Base-by-base conservation (phyloP, 2,113 vertebrate genomes). In the Eptatretus burgeri region DNA sequence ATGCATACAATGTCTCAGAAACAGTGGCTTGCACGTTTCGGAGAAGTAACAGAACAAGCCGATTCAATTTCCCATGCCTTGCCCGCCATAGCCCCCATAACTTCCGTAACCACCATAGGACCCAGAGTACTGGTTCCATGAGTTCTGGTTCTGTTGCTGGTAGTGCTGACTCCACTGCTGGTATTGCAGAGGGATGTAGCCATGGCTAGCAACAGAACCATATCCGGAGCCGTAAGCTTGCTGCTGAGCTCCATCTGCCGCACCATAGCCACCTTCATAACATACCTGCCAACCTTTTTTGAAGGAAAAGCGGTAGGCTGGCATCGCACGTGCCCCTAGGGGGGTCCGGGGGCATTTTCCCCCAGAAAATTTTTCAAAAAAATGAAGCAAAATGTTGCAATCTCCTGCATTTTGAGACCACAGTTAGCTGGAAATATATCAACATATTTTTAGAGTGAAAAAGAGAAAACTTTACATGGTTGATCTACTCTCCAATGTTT, bases 121-220 rank as follows among this genome's bases (percentile, higher is more conserved):
- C 71, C 82, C 79, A 68, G 85, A 86, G 76, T 85, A 89, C 11
- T 82, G 83, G 52, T 83, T 82, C 85, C 85, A 89, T 75, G 83
- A 83, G 52, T 50, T 27, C n/a, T 63, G 67, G 74, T 77, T 79
- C 78, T 84, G 83, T 77, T 81, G 83, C 75, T 85, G 82, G 74
- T 89, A 89, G 78, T 88, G 85, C 75, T 83, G 82, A 78, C 80
- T 84, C 80, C 82, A 87, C 72, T 16, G 18, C 17, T 56, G 18
- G 17, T 14, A 56, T 2, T 56, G 52, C 18, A 17, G 14, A 16
- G 8, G 14, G 18, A 56, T 16, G 14, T 17, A 16, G 52, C 52
- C 18, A 56, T 56, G 8, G 14, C 52, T 56, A 56, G 5, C 52
- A 56, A 56, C 52, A 56, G 14, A 16, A 1, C 1, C 14, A 56